Evolutionary conservation across 2,888 invertebrate genomes (phyloP), one percentile per base, ranked within the genome.

Genomic region (Neoscelio sp.): DNA sequence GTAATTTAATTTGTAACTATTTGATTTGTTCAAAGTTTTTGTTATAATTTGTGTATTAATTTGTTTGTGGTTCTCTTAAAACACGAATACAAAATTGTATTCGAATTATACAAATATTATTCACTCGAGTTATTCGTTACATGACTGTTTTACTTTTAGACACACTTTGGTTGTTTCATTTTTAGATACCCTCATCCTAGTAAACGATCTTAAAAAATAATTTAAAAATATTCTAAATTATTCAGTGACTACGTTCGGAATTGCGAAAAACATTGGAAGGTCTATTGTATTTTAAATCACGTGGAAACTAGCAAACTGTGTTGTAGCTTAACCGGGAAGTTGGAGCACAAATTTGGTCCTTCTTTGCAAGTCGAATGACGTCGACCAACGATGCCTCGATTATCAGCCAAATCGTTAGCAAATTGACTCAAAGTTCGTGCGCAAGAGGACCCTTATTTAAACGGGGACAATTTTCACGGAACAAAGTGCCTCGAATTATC

Each of bases 281-380:
- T 50, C 18, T n/a, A n/a, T n/a, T n/a, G n/a, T n/a, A n/a, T n/a
- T n/a, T n/a, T n/a, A 38, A 52, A 62, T 62, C 60, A 8, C 18
- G 50, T 26, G 60, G 26, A 62, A 71, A 71, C 38, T 62, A 46
- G 13, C 26, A 46, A 62, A 71, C 50, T 44, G 20, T 12, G 56
- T 56, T 54, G 54, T 64, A 73, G 64, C 64, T 73, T 56, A 40
- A 30, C 60, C 17, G 38, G 38, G 26, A 64, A 64, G 64, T 64
- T 73, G 4, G 40, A 64, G 48, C 64, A 56, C 38, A 17, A 64
- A 18, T 64, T 33, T 10, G 56, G 52, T 33, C 64, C 56, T 64
- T 73, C 73, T 73, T 73, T 73, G 73, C 73, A 73, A 73, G 54
- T 73, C 62, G 56, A 73, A 73, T 64, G 48, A 73, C 30, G 56